Base-by-base conservation (phyloP, 2,113 vertebrate species). In the Oxyruncus cristatus region DNA sequence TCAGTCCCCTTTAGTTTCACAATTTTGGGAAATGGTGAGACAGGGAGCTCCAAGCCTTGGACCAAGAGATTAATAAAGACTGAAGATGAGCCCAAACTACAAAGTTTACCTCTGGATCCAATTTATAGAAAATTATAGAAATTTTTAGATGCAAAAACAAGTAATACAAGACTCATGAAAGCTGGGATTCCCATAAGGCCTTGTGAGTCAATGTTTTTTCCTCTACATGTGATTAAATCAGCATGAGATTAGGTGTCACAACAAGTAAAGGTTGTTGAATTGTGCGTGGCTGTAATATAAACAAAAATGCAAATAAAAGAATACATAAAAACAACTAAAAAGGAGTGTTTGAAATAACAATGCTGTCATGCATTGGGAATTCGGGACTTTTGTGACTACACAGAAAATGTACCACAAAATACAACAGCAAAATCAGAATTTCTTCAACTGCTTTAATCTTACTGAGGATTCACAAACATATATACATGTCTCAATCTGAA, bases 301-400 rank as follows among this genome's bases (percentile, higher is more conserved):
- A 84, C 17, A 65, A 87, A 86, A 87, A 86, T 23, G 20, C 14
- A 93, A 89, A 89, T 18, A 35, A 83, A 89, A 47, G 6, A 35
- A 73, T 88, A 80, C 4, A n/a, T 12, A 80, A 85, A 92, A 94
- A 14, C 70, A 92, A 78, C 11, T n/a, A 30, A 94, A 95, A 75
- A 61, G 62, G 2, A 65, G 42, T 41, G 9, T 52, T 67, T 72
- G 55, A 77, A 91, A 94, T 39, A 95, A 68, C 44, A 87, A 28
- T 4, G 44, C 12, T 86, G 89, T 93, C 97, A 83, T 95, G 77
- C 97, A 97, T 30, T 82, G 83, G 39, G 49, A 88, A 44, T 63
- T 37, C 77, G 88, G 53, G 75, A 65, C 73, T 87, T 77, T 58
- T 49, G 86, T 94, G 95, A 95, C 88, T 92, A 88, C 91, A 97